Evolutionary conservation across 2,797 vertebrate genomes (phyloP), one percentile per base, ranked within the genome.

Genomic region (Chloroceryle amazona): DNA sequence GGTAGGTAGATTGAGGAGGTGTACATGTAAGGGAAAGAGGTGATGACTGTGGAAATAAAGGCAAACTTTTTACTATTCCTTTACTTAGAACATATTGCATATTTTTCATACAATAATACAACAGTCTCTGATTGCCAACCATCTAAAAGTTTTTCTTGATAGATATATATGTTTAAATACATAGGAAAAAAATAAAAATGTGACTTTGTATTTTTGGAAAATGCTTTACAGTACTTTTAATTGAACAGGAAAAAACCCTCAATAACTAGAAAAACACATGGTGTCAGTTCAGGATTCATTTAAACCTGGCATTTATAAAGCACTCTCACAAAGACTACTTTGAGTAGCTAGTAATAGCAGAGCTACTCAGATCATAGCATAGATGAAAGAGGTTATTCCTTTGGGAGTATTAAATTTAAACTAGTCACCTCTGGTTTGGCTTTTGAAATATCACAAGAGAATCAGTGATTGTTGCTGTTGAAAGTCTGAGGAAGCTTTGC

Each of bases 361-460:
- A 94, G 71, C 57, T 84, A 6, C 74, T 90, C 65, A 73, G 57
- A 89, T 94, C 78, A 41, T 76, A 65, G 73, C 22, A 7, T 21
- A 86, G 88, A 96, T 89, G 74, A 95, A 96, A 96, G 94, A 70
- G 67, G 12, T 86, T 76, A 63, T 95, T 97, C 81, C 88, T 68
- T 49, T 57, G 84, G 86, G 95, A 92, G 74, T 90, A 91, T 96
- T 92, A 82, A 74, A 90, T 97, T 95, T 94, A 87, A 89, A 93
- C 83, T 85, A 79, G 78, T 95, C 90, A 89, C 67, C 74, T 95
- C 96, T 96, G 52, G 61, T 92, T 94, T 93, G 71, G 41, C 71
- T 90, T 96, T 78, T 87, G 90, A 93, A 92, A 94, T 94, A 92
- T 87, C 86, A 96, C 78, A 57, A 52, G 86, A 76, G 82, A 89